Evolutionary conservation across 2,113 vertebrate species (phyloP).

Genomic region (Eleginops maclovinus): DNA sequence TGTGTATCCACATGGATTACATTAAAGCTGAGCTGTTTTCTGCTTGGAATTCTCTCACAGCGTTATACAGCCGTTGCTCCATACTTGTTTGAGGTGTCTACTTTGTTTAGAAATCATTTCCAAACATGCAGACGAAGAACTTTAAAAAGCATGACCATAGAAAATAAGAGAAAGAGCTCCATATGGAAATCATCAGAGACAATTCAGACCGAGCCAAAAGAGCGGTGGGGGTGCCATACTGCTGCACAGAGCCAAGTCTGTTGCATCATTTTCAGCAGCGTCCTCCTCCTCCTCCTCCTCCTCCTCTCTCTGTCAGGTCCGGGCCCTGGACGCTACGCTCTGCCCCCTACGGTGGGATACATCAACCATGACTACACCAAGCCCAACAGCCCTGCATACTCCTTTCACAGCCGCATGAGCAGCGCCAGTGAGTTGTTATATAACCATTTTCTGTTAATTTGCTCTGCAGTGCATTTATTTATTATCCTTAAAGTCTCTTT

Average conservation of each 20-base stretch:
- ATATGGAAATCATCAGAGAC: slow-evolving; percentile 71
- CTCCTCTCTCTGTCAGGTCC: slow-evolving; percentile 79
- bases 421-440: slow-evolving; percentile 73
- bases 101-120: slow-evolving; percentile 65
- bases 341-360: slow-evolving; percentile 88
- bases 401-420: slow-evolving; percentile 84
- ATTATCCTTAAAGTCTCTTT: background rate
- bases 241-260: slow-evolving; percentile 34
- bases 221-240: slow-evolving; percentile 37
- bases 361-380: slow-evolving; percentile 90
- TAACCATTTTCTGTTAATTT: background rate
- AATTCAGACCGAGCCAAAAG: slow-evolving; percentile 40
- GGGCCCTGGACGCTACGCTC: slow-evolving; percentile 85
- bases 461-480: background rate
- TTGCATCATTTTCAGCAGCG: slow-evolving; percentile 57
- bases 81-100: slow-evolving; percentile 53
- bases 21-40: slow-evolving; percentile 52
- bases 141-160: slow-evolving; percentile 70
- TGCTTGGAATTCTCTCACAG: slow-evolving; percentile 44
- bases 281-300: slow-evolving; percentile 28
- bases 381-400: slow-evolving; percentile 86
- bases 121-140: slow-evolving; percentile 61
- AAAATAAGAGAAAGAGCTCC: slow-evolving; percentile 70
- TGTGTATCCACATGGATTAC: slow-evolving; percentile 56
- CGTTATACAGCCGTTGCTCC: slow-evolving; percentile 33